Percentiles rank a stretch among this genome's conserved stretches.
Evolutionary conservation across 1,140 invertebrate genomes (phyloP).

Genomic region (Leguminivora glycinivorella): DNA sequence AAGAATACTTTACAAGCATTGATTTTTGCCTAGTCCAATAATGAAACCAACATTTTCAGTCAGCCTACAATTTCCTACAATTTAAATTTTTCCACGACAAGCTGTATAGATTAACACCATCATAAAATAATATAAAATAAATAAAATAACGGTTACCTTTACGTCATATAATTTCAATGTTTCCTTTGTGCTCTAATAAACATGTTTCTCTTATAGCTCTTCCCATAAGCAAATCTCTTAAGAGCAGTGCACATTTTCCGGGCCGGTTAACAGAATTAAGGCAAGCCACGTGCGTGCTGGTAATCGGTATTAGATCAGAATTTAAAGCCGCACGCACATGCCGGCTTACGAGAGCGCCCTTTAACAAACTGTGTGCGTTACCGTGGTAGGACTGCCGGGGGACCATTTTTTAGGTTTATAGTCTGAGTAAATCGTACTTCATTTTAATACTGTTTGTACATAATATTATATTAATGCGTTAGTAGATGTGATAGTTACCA

Average conservation of each 20-base stretch:
- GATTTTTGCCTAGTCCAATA: too few species aligned
- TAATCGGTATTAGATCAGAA: slow-evolving; percentile 74
- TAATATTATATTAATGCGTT: too few species aligned
- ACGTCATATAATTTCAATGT: not conserved
- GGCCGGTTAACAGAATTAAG: slow-evolving; percentile 27
- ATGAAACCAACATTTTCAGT: too few species aligned
- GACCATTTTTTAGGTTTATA: not conserved
- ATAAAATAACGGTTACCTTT: too few species aligned
- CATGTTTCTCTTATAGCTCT: not conserved
- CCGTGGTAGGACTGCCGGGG: slow-evolving; percentile 8
- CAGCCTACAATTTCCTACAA: too few species aligned
- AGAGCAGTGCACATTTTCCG: slow-evolving; percentile 18
- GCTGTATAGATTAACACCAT: too few species aligned
- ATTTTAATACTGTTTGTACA: too few species aligned
- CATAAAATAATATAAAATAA: too few species aligned
- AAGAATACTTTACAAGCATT: too few species aligned
- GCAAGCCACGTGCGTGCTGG: slow-evolving; percentile 47
- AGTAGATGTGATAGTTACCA: too few species aligned
- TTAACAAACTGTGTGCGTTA: slow-evolving; percentile 20
- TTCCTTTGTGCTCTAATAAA: not conserved
- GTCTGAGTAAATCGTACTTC: too few species aligned
- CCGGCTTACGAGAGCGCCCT: slow-evolving; percentile 58
- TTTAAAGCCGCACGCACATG: slow-evolving; percentile 73
- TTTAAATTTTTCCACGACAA: too few species aligned
- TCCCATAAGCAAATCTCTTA: slow-evolving; percentile 9